Conservation (phyloP, 2,113 vertebrate genomes). For the Dipodomys merriami region DNA sequence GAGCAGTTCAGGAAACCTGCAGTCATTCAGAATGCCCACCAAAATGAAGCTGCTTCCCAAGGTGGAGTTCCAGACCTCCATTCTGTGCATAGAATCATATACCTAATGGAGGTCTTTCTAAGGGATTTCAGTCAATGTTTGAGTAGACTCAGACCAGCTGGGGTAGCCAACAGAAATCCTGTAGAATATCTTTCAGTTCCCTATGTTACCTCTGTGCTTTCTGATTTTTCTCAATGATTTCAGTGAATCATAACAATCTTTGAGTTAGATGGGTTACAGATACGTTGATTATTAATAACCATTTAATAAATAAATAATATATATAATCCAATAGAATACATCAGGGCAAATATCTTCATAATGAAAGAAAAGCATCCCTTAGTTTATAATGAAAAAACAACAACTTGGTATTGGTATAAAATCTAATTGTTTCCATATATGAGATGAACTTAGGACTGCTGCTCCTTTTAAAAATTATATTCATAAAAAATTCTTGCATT, state of each 20-base stretch:
- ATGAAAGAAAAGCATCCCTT: neutral
- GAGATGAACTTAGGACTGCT: neutral
- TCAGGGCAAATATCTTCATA: too few species aligned
- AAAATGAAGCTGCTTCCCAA: slow-evolving; percentile 56
- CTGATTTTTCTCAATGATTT: neutral
- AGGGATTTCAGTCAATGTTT: neutral
- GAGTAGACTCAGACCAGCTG: neutral
- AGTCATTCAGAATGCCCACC: slow-evolving; percentile 67
- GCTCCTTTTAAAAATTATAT: neutral
- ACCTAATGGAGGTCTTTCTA: neutral
- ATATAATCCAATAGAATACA: neutral
- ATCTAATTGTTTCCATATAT: neutral
- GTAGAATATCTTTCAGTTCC: neutral
- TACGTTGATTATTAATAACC: neutral
- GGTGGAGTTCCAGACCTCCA: slow-evolving; percentile 60
- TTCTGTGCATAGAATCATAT: neutral
- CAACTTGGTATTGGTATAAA: neutral
- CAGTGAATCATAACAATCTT: neutral
- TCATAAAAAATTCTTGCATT: neutral
- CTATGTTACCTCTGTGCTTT: neutral
- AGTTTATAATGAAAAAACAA: too few species aligned
- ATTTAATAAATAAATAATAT: neutral
- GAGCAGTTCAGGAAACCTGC: slow-evolving; percentile 52
- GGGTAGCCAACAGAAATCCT: neutral
- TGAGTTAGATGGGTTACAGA: neutral